Evolutionary conservation across 2,797 vertebrate species (phyloP).

Genomic region (Arctocebus calabarensis): DNA sequence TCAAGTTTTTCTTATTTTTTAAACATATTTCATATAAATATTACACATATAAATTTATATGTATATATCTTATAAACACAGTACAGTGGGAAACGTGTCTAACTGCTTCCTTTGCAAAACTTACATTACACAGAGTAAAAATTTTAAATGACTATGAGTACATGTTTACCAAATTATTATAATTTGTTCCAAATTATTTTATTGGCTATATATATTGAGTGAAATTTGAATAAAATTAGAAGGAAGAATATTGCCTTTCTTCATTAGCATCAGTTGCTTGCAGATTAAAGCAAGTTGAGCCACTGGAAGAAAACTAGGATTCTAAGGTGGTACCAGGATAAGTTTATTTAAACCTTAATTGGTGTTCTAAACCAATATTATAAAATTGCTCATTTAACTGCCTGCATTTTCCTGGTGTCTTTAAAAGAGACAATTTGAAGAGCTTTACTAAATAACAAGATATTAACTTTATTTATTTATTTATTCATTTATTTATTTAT

Average conservation of each 20-base stretch:
- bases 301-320: neutral
- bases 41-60: neutral
- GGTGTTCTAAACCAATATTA: neutral
- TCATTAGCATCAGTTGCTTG: neutral
- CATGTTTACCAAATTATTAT: neutral
- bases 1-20: neutral
- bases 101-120: neutral
- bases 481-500: too few relatives aligned
- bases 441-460: neutral
- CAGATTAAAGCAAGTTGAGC: neutral
- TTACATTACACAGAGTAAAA: neutral
- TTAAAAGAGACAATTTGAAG: neutral
- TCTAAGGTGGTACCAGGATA: neutral
- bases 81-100: neutral
- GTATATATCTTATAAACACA: neutral
- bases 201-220: neutral
- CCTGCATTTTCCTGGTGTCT: neutral
- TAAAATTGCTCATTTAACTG: neutral
- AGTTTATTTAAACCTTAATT: neutral
- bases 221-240: neutral
- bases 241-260: neutral
- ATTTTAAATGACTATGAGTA: neutral
- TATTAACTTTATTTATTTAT: neutral
- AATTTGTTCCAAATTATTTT: constrained; percentile 10
- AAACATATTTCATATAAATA: neutral